Evolutionary conservation across 2,888 invertebrate genomes (phyloP), one percentile per base, ranked within the genome.

Genomic region (Ischnus inquisitorius): DNA sequence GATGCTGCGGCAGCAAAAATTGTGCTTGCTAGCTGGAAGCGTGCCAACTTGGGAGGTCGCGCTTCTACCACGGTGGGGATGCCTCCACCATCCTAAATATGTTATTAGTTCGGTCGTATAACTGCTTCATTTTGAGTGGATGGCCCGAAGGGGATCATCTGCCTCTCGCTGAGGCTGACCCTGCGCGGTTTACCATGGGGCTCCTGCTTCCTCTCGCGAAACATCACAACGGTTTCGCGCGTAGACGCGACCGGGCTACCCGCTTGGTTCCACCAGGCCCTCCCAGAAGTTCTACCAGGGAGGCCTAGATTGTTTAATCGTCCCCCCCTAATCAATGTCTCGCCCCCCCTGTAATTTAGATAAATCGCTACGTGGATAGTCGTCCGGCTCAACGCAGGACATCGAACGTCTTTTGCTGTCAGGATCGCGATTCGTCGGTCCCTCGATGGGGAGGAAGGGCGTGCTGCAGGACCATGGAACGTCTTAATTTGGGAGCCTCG

Each of bases 1-100:
- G 81, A 71, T 75, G 81, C 75, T 74, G 79, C 65, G 75, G 81
- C 60, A 75, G 81, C 25, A 83, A 85, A 85, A 79, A 82, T 83
- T 81, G 83, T 78, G 67, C 78, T 82, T 14, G 76, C 84, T 87
- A 85, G 83, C 89, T 88, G 87, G 90, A 89, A 92, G 93, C 92
- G 93, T 93, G 93, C 93, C 93, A 91, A 91, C 93, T 93, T 93
- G 93, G 93, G 93, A 93, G 93, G 93, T 93, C 93, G 93, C 90
- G 90, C 86, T 88, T 83, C 82, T 87, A 85, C 86, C 87, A 78
- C 86, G 87, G 88, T 89, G 88, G 88, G 88, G 91, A 89, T 89
- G 89, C 88, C 89, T 89, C 88, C 75, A 88, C 89, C 88, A 89
- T 90, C 91, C 92, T 93, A 93, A 93, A 93, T 93, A 93, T 93